Percentiles rank a stretch among this genome's conserved stretches.
These are phyloP conservation scores for Nymphicus hollandicus DNA, from an alignment of 2,113 vertebrate species.

Conservation along the genomic window DNA sequence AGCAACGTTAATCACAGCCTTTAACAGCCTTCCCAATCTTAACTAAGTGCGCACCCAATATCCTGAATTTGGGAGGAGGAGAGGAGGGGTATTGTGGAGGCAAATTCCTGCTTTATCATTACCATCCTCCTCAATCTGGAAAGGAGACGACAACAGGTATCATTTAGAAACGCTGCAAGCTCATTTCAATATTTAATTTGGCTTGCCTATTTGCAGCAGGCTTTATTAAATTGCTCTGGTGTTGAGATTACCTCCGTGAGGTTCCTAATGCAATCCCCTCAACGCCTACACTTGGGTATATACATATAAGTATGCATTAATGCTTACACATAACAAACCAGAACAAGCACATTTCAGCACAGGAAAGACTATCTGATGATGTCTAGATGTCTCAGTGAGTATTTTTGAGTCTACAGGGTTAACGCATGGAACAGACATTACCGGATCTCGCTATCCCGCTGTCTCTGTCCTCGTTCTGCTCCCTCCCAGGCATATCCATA, in stretches of 20 bases:
- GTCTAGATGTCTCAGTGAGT: background rate
- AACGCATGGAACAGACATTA: slow-evolving; percentile 64
- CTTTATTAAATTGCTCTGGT: background rate
- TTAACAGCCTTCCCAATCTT: background rate
- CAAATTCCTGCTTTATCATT: background rate
- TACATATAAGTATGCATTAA: background rate
- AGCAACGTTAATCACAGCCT: background rate
- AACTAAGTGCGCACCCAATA: background rate
- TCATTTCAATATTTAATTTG: background rate
- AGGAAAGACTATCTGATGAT: background rate
- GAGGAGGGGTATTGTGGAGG: background rate
- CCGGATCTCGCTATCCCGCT: slow-evolving; percentile 97
- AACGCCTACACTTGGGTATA: fast-evolving
- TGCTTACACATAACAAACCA: background rate
- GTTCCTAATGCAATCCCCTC: background rate
- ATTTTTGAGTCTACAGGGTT: background rate
- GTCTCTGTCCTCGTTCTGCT: slow-evolving; percentile 90
- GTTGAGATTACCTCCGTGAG: background rate
- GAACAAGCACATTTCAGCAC: background rate
- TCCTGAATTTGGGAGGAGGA: background rate
- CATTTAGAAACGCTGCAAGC: background rate
- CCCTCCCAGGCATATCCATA: slow-evolving; percentile 98
- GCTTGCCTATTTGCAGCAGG: background rate
- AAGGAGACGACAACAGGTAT: background rate
- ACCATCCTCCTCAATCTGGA: background rate